Percentiles rank a stretch among this genome's conserved stretches.
Evolutionary conservation across 92 coral and sea anemone genomes (phyloP).

Genomic region (Pocillopora meandrina): DNA sequence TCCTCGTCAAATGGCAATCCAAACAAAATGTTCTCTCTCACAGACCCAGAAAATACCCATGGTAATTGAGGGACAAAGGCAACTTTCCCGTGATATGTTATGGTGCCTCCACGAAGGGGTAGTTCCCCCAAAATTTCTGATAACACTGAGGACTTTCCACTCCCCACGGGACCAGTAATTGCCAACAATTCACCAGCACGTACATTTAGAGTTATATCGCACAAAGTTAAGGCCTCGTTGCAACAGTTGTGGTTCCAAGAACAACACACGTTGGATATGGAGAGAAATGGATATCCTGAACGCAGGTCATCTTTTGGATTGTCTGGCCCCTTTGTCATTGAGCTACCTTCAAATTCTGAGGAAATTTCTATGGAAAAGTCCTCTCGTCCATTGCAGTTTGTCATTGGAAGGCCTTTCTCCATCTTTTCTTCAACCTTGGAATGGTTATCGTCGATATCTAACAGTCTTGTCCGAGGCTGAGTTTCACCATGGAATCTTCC

Average conservation of each 20-base stretch:
- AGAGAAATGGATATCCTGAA: not conserved
- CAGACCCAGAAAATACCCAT: slow-evolving; percentile 27
- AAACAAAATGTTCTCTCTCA: slow-evolving; percentile 32
- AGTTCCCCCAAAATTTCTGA: slow-evolving; percentile 20
- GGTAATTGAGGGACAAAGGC: slow-evolving; percentile 30
- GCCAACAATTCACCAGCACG: not conserved
- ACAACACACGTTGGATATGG: not conserved
- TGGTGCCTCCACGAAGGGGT: not conserved
- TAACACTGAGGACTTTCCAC: slow-evolving; percentile 30
- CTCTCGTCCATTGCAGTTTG: not conserved
- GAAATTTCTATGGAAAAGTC: not conserved
- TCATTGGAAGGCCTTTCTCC: not conserved
- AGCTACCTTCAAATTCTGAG: not conserved
- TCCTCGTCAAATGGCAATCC: slow-evolving; percentile 15
- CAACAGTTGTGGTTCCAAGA: slow-evolving; percentile 2
- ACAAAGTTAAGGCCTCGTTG: not conserved
- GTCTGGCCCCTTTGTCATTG: not conserved
- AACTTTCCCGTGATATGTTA: slow-evolving; percentile 17
- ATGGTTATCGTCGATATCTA: not conserved
- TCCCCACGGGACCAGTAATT: slow-evolving; percentile 28
- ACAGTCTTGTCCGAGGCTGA: not conserved
- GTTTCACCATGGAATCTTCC: not conserved
- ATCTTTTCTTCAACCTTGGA: not conserved
- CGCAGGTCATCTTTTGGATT: not conserved
- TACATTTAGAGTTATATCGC: not conserved